Percentiles rank a stretch among this genome's conserved stretches.
Evolutionary conservation across 2,113 vertebrate genomes (phyloP).

Genomic region (Dasyornis broadbenti): DNA sequence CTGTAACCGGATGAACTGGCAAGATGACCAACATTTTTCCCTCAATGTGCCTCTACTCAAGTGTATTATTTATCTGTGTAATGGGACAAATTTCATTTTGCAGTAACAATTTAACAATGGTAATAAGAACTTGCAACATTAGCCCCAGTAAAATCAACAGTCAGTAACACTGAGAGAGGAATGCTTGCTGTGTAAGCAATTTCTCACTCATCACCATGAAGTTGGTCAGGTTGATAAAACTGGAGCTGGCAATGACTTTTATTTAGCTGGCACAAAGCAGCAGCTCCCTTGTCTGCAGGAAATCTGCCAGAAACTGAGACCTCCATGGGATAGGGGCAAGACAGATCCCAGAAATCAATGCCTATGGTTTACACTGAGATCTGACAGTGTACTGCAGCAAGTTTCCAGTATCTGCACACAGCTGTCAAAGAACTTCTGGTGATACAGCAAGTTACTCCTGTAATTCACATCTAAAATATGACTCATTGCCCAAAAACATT

Average conservation of each 20-base stretch:
- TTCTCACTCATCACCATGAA: neutral
- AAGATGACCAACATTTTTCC: neutral
- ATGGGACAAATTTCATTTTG: neutral
- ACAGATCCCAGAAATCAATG: neutral
- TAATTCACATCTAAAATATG: neutral
- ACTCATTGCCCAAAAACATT: neutral
- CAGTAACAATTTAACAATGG: neutral
- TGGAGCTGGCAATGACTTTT: neutral
- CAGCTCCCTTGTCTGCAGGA: neutral
- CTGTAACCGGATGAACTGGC: neutral
- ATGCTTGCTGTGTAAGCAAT: rapidly evolving
- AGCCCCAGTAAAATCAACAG: neutral
- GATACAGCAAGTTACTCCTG: neutral
- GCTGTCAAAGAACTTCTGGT: neutral
- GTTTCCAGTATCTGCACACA: neutral
- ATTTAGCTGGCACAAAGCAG: neutral
- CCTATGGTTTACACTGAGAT: rapidly evolving
- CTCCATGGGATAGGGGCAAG: neutral
- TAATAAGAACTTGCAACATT: neutral
- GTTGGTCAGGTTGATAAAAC: neutral
- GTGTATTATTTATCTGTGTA: neutral
- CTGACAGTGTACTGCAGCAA: neutral
- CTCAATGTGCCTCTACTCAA: neutral
- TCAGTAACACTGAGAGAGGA: neutral
- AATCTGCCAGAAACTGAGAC: neutral